phyloP scores from a whole-genome alignment of 2,888 invertebrate species.

The Plebejus melissa region DNA sequence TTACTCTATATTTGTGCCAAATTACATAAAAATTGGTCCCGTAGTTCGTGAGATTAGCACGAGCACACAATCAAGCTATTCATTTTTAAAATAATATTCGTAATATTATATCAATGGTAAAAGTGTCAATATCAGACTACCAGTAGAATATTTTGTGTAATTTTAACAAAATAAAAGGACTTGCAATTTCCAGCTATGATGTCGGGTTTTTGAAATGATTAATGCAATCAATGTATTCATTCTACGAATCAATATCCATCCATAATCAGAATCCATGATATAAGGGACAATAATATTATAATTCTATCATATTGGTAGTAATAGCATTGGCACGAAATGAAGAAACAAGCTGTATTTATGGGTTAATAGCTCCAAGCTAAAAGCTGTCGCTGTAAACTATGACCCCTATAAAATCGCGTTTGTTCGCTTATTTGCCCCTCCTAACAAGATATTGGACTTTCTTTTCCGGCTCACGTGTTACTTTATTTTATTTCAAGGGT shows the following conservation, averaged over 20 bases:
- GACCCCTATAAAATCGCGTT: conserved; percentile 9
- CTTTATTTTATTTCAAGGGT: conserved; percentile 36
- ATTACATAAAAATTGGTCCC: background rate
- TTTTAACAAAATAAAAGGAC: background rate
- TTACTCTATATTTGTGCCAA: no score
- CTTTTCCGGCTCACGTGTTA: conserved; percentile 35
- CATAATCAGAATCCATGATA: background rate
- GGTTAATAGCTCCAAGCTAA: conserved; percentile 31
- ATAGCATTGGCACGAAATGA: background rate
- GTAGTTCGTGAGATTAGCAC: background rate
- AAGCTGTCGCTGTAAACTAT: conserved; percentile 36
- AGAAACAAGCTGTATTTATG: background rate
- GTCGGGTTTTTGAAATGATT: background rate
- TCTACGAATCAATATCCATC: background rate
- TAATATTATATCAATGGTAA: background rate
- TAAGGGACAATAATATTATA: background rate
- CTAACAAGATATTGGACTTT: conserved; percentile 34
- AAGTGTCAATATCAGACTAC: no score
- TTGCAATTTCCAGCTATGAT: background rate
- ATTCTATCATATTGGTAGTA: background rate
- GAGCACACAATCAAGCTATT: background rate
- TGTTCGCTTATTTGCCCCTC: conserved; percentile 32
- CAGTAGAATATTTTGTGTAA: no score
- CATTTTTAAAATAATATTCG: background rate
- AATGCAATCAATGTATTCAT: background rate